These are phyloP conservation scores for Achlya flavicornis DNA, from an alignment of 2,888 invertebrate genomes.

Conservation along the genomic window DNA sequence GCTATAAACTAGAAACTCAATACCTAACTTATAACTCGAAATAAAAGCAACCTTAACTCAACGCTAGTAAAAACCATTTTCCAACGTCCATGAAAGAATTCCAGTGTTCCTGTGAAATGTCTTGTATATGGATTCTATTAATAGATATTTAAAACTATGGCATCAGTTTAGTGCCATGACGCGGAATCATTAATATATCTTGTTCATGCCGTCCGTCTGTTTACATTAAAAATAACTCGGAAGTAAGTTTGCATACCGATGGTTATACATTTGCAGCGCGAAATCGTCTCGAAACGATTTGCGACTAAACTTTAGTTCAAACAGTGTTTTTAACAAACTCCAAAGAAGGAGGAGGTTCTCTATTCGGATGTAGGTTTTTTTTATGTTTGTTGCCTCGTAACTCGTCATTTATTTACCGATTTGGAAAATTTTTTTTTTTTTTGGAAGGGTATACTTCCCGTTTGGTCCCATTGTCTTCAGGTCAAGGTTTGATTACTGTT, in stretches of 20 bases:
- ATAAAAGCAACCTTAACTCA: not conserved
- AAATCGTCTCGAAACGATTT: conserved; percentile 17
- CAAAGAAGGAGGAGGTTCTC: too few species aligned
- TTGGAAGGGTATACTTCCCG: too few species aligned
- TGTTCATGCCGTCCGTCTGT: conserved; percentile 24
- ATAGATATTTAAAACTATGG: conserved; percentile 21
- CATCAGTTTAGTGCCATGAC: conserved; percentile 24
- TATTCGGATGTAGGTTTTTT: too few species aligned
- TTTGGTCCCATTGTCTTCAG: too few species aligned
- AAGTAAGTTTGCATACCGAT: conserved; percentile 25
- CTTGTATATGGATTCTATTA: conserved; percentile 23
- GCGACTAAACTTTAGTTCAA: conserved; percentile 9
- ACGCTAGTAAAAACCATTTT: not conserved
- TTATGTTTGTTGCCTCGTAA: too few species aligned
- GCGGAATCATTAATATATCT: conserved; percentile 27
- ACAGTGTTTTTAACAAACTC: too few species aligned
- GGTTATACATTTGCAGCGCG: conserved; percentile 18
- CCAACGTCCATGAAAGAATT: not conserved
- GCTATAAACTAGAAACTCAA: conserved; percentile 7
- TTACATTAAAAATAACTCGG: conserved; percentile 34
- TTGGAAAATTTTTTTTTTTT: too few species aligned
- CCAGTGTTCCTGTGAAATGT: conserved; percentile 8
- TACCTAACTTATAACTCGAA: not conserved
- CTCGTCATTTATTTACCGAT: too few species aligned
- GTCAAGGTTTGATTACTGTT: too few species aligned